These are phyloP conservation scores for Glaucopsyche alexis DNA, from an alignment of 2,888 invertebrate genomes.

Conservation along the genomic window DNA sequence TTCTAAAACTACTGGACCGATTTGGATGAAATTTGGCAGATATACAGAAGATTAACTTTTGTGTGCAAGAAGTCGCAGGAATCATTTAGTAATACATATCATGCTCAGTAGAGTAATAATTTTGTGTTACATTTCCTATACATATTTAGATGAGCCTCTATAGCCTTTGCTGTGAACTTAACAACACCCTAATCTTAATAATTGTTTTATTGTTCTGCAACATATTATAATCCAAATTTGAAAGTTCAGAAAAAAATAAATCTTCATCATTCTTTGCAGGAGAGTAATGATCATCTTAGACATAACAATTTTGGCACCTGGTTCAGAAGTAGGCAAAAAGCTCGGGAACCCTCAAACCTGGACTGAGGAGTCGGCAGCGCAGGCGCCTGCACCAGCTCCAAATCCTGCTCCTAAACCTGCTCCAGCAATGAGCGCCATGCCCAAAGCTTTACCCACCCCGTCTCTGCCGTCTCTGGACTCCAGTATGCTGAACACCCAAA, in stretches of 20 bases:
- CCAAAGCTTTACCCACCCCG: conserved; percentile 44
- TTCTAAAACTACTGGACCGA: too few species aligned
- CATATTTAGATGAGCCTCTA: too few species aligned
- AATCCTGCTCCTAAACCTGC: conserved; percentile 46
- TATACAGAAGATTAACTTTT: too few species aligned
- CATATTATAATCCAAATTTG: not conserved
- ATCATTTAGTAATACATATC: too few species aligned
- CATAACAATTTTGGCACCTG: conserved; percentile 85
- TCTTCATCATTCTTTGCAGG: conserved; percentile 67
- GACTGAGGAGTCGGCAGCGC: conserved; percentile 58
- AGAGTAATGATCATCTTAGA: conserved; percentile 92
- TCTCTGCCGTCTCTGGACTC: conserved; percentile 60
- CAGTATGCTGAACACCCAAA: conserved; percentile 69
- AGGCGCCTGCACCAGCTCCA: conserved; percentile 48
- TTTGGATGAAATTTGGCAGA: too few species aligned
- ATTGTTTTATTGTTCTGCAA: not conserved
- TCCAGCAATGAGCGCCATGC: conserved; percentile 42
- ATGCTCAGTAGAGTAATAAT: too few species aligned
- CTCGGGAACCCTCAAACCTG: conserved; percentile 91
- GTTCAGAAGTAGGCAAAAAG: conserved; percentile 85
- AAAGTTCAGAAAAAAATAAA: conserved; percentile 17
- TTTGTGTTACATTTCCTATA: too few species aligned
- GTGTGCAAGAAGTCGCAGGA: too few species aligned
- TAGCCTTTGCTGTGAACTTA: too few species aligned
- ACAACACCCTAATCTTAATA: too few species aligned